Evolutionary conservation across 2,888 invertebrate genomes (phyloP), one percentile per base, ranked within the genome.

Genomic region (Lasioglossum pauxillum): DNA sequence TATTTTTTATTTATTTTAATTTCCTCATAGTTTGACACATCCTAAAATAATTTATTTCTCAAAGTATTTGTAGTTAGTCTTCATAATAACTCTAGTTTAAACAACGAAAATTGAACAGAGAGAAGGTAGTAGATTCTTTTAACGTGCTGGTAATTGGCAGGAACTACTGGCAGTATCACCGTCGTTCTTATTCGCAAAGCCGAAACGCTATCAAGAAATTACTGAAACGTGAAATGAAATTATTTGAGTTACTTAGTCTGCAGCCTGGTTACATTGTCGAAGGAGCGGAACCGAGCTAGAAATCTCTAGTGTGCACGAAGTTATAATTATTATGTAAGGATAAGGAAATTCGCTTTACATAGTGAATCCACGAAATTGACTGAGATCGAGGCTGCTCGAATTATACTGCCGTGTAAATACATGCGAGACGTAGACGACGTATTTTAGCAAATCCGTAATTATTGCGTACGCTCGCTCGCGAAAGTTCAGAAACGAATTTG

Each of bases 141-240:
- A 64, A 31, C 31, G 8, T 31, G 64, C 38, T n/a, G 67, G 67
- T 73, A 73, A 82, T 82, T 81, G 80, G 49, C 14, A 35, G 27
- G 75, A 72, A 72, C 75, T 23, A 76, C 46, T 8, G 79, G 49
- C 44, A 75, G 53, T 73, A 64, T 75, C 75, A 53, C 77, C 5
- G 27, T 16, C 27, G 8, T 16, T 76, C 23, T 84, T 79, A 76
- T 77, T 74, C 76, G 19, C 27, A 49, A 49, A 49, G 57, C 60
- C 38, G 46, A 57, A 78, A 64, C 53, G 60, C 69, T 79, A 86
- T 73, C 78, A 76, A 76, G 78, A 76, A 78, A 79, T 86, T 85
- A 79, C 64, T 77, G 67, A 81, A 77, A 79, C 85, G 81, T 75
- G 84, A 84, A 86, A 86, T 86, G 57, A 81, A 81, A 85, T 86